Conservation (phyloP, 2,888 invertebrate species). For the Zele albiditarsus region DNA sequence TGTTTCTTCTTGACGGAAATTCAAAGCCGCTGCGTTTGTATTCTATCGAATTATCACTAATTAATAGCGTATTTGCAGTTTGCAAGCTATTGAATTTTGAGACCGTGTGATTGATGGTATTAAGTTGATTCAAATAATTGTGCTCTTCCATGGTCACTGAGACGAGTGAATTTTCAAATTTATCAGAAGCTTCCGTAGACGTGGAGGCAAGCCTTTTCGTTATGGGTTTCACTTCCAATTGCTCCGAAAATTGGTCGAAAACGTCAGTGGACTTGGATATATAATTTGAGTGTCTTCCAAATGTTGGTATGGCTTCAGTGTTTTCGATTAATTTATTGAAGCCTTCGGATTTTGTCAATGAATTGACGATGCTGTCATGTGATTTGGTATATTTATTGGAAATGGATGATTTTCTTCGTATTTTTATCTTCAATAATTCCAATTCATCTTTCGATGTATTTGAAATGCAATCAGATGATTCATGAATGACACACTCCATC, state of each 20-base stretch:
- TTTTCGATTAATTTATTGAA: conserved; percentile 45
- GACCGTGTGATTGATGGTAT: conserved; percentile 59
- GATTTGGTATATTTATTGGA: conserved; percentile 64
- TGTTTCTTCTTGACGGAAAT: conserved; percentile 52
- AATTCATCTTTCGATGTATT: conserved; percentile 61
- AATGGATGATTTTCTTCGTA: conserved; percentile 59
- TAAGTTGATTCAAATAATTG: conserved; percentile 46
- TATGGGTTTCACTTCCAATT: conserved; percentile 3
- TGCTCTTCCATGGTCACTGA: conserved; percentile 42
- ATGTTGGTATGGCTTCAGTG: conserved; percentile 43
- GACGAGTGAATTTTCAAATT: conserved; percentile 42
- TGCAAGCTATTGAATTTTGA: conserved; percentile 68
- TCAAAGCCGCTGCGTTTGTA: conserved; percentile 62
- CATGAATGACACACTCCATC: conserved; percentile 53
- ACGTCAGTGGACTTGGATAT: conserved; percentile 66
- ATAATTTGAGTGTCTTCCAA: conserved; percentile 43
- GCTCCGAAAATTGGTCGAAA: conserved; percentile 58
- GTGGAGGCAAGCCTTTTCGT: conserved; percentile 55
- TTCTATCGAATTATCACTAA: conserved; percentile 58
- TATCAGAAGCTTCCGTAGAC: conserved; percentile 56
- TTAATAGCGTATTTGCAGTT: conserved; percentile 56
- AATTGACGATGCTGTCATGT: conserved; percentile 65
- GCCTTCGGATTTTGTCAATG: conserved; percentile 64
- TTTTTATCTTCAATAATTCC: conserved; percentile 61
- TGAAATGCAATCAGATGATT: conserved; percentile 58